A percentile compares a stretch with the other conserved stretches of the same genome.
Conservation (phyloP, 2,113 vertebrate species). For the Limanda limanda region DNA sequence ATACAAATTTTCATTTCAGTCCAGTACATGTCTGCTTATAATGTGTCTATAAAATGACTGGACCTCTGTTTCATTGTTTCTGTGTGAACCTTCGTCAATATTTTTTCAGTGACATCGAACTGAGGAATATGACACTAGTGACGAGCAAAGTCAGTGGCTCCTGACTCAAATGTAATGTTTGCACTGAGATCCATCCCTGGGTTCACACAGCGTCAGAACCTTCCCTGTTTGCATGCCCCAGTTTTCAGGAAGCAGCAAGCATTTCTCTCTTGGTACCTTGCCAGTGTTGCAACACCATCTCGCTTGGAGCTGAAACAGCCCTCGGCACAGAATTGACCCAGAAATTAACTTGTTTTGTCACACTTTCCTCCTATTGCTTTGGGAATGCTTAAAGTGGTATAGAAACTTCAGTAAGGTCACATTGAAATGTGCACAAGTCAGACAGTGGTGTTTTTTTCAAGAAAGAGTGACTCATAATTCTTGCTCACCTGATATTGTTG, state of each 20-base stretch:
- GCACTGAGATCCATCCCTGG: conserved; percentile 37
- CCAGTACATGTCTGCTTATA: background rate
- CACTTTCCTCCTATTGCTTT: conserved; percentile 19
- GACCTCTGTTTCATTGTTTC: background rate
- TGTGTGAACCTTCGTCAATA: background rate
- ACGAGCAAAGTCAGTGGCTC: background rate
- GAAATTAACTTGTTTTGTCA: conserved; percentile 49
- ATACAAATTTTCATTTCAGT: background rate
- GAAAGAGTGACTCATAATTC: background rate
- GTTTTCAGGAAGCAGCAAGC: conserved; percentile 50
- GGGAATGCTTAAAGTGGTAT: conserved; percentile 12
- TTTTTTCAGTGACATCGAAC: background rate
- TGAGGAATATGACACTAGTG: background rate
- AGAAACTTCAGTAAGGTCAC: conserved; percentile 26
- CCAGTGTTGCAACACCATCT: conserved; percentile 57
- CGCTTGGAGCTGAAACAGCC: conserved; percentile 9
- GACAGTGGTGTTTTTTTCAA: background rate
- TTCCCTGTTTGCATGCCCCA: conserved; percentile 65
- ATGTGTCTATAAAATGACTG: background rate
- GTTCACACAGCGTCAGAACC: conserved; percentile 37
- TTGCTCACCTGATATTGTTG: background rate
- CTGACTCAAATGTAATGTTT: conserved; percentile 40
- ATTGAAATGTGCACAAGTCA: background rate
- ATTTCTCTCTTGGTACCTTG: conserved; percentile 51
- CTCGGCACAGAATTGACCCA: conserved; percentile 42